A percentile compares a stretch with the other conserved stretches of the same genome.
Evolutionary conservation across 2,888 invertebrate species (phyloP).

Genomic region (Drosophila rellima): DNA sequence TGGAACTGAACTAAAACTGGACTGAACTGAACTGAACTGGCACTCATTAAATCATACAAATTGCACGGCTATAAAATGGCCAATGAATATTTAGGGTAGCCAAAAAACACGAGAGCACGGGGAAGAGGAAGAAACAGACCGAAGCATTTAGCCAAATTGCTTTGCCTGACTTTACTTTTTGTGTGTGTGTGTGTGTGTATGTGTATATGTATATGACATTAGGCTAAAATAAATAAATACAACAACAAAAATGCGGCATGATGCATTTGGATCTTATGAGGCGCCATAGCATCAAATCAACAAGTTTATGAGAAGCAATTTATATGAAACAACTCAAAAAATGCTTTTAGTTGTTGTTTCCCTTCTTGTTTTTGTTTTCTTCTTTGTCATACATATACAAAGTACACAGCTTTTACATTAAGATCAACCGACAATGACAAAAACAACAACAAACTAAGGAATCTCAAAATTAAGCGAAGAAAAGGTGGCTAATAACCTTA

Average conservation of each 20-base stretch:
- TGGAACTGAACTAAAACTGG: conserved; percentile 26
- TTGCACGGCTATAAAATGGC: conserved; percentile 56
- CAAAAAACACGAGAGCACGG: conserved; percentile 17
- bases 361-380: conserved; percentile 10
- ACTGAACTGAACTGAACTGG: conserved; percentile 26
- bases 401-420: conserved; percentile 53
- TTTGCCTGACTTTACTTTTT: conserved; percentile 45
- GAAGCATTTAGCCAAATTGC: conserved; percentile 55
- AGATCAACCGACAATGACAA: conserved; percentile 54
- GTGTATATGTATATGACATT: conserved; percentile 64
- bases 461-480: conserved; percentile 52
- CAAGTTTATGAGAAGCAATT: conserved; percentile 71
- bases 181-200: conserved; percentile 43
- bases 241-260: conserved; percentile 32
- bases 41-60: conserved; percentile 61
- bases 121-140: conserved; percentile 11
- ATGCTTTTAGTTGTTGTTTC: conserved; percentile 8
- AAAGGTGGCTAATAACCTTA: conserved; percentile 70
- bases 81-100: conserved; percentile 61
- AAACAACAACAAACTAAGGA: conserved; percentile 53
- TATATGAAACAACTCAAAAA: conserved; percentile 28
- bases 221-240: conserved; percentile 67
- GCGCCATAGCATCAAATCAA: conserved; percentile 49
- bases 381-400: conserved; percentile 11
- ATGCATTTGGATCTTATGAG: conserved; percentile 31